phyloP scores from a whole-genome alignment of 2,113 vertebrate genomes.

The Ivindomyrus marchei region DNA sequence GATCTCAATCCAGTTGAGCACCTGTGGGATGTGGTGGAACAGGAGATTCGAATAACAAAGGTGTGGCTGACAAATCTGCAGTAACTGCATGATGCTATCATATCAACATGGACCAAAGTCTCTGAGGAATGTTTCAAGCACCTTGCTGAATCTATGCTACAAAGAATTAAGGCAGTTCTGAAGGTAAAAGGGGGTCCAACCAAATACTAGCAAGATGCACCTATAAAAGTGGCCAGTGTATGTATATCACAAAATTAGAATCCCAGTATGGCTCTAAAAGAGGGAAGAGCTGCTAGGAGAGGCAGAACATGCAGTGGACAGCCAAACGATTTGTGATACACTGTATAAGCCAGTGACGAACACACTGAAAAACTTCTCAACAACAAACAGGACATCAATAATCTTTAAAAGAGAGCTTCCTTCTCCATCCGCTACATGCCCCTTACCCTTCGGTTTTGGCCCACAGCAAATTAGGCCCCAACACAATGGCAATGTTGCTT shows the following conservation, averaged over 20 bases:
- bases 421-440: background rate
- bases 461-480: conserved; percentile 95
- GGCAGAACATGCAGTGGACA: background rate
- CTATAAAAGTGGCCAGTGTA: background rate
- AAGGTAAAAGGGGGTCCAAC: background rate
- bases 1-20: background rate
- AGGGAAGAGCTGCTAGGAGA: background rate
- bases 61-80: background rate
- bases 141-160: background rate
- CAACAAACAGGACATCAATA: background rate
- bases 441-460: conserved; percentile 92
- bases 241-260: background rate
- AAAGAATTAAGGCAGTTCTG: background rate
- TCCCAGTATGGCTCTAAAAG: background rate
- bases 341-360: background rate
- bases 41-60: background rate
- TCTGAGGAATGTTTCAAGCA: background rate
- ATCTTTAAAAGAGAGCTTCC: background rate
- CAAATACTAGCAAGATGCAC: background rate
- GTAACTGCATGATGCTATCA: background rate
- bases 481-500: conserved; percentile 93
- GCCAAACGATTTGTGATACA: background rate
- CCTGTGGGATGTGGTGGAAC: background rate
- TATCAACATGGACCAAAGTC: background rate
- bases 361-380: background rate